A percentile compares a stretch with the other conserved stretches of the same genome.
These are phyloP conservation scores for Myanophis thanlyinensis DNA, from an alignment of 2,113 vertebrate genomes.

Conservation along the genomic window DNA sequence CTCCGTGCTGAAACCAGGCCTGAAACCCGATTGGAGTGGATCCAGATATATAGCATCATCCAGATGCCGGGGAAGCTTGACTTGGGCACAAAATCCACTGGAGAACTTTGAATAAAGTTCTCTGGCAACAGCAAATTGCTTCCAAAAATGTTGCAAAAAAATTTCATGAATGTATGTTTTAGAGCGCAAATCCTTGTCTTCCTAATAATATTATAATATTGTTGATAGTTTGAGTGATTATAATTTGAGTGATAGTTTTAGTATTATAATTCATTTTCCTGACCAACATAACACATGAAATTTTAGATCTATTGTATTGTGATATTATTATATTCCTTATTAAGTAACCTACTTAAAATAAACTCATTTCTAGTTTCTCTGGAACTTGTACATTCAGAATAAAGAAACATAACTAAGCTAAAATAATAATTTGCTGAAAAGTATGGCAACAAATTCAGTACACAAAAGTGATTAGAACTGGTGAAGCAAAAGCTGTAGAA, in stretches of 20 bases:
- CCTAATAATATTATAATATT: neutral
- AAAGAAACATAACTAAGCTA: neutral
- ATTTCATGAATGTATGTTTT: neutral
- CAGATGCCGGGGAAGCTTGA: too few relatives aligned
- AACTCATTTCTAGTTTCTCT: neutral
- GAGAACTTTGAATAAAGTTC: neutral
- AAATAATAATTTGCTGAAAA: neutral
- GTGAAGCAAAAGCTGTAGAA: neutral
- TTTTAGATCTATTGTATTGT: neutral
- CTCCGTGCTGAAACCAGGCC: too few relatives aligned
- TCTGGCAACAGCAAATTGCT: neutral
- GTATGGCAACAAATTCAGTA: conserved; percentile 10
- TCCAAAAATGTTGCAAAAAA: neutral
- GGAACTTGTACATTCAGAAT: neutral
- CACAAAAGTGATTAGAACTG: neutral
- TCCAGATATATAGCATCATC: too few relatives aligned
- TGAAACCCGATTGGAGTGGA: too few relatives aligned
- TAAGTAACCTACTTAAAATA: neutral
- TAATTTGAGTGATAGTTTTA: neutral
- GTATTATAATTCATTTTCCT: neutral
- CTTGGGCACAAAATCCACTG: neutral
- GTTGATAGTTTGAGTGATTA: too few relatives aligned
- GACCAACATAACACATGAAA: neutral
- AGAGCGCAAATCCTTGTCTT: neutral
- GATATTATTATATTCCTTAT: neutral